Evolutionary conservation across 2,113 vertebrate genomes (phyloP).

Genomic region (Odontesthes bonariensis): DNA sequence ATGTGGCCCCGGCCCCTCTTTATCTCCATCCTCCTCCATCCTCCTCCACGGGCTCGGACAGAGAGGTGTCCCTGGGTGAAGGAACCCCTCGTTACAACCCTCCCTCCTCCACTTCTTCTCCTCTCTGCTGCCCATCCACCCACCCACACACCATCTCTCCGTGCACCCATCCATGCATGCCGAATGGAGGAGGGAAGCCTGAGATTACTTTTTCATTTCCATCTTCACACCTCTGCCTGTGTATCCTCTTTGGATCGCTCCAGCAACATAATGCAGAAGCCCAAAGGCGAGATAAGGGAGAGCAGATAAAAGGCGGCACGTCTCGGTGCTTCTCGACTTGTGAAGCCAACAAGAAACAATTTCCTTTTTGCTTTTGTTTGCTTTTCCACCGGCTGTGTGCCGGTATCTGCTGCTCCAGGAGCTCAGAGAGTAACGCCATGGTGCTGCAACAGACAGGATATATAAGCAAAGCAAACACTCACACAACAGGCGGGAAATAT

Average conservation of each 20-base stretch:
- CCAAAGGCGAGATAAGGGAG: no score
- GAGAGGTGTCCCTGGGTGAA: slow-evolving; percentile 33
- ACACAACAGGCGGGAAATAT: no score
- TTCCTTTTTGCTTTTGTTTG: no score
- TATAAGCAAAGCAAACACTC: no score
- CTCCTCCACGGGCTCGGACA: slow-evolving; percentile 8
- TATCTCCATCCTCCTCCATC: not conserved
- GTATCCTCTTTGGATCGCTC: not conserved
- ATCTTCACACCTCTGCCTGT: slow-evolving; percentile 5
- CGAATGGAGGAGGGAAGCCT: slow-evolving; percentile 33
- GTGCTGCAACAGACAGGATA: no score
- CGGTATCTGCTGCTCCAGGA: no score
- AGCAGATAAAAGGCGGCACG: no score
- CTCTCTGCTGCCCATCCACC: slow-evolving; percentile 47
- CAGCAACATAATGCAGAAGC: not conserved
- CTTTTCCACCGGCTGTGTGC: no score
- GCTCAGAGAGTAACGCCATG: no score
- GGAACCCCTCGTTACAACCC: slow-evolving; percentile 42
- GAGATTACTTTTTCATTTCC: slow-evolving; percentile 9
- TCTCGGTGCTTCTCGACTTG: no score
- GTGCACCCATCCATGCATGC: slow-evolving; percentile 15
- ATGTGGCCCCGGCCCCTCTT: not conserved
- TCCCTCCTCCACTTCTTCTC: not conserved
- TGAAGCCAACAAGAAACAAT: no score
- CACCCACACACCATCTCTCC: slow-evolving; percentile 24